Base-by-base conservation (phyloP, 2,113 vertebrate species). In the Notarius lentiginosus region DNA sequence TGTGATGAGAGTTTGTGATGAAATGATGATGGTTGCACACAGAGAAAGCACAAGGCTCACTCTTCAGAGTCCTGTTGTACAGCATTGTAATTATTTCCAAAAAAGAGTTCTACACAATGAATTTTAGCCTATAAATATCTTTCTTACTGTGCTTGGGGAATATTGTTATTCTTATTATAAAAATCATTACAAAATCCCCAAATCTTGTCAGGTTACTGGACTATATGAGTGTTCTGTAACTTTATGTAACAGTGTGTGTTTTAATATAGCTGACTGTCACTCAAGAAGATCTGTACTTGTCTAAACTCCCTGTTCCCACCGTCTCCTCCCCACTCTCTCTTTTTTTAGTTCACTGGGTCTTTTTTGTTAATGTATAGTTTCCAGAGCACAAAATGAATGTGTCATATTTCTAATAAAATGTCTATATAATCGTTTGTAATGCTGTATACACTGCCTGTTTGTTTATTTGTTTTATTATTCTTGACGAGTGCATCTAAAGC, bases 351-450 rank as follows among this genome's bases (percentile, higher is more conserved):
- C 87, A 84, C 91, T 90, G 90, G 92, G 92, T 94, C 85, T 91
- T 94, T 90, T 95, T 94, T 95, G 94, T 94, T 94, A 92, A 95
- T 97, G 96, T 97, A 97, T 96, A 97, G 95, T 97, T 97, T 97
- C 96, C 96, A 97, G 96, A 97, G 96, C 97, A 97, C 97, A 98
- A 97, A 89, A 95, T 97, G 96, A 97, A 97, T 97, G 96, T 97
- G 96, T 97, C 96, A 96, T 95, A 95, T 98, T 98, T 97, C 96
- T 97, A 97, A 97, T 97, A 97, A 97, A 96, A 93, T 95, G 94
- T 95, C 93, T 94, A 93, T 94, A 93, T 93, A 93, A 94, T 90
- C 88, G 92, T 94, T 80, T 60, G 88, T 47, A 56, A 56, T 66
- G 82, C 63, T 77, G 81, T 47, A 12, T 87, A 82, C 65, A 63